Evolutionary conservation across 2,113 vertebrate species (phyloP), one percentile per base, ranked within the genome.

Genomic region (Apodemus sylvaticus): DNA sequence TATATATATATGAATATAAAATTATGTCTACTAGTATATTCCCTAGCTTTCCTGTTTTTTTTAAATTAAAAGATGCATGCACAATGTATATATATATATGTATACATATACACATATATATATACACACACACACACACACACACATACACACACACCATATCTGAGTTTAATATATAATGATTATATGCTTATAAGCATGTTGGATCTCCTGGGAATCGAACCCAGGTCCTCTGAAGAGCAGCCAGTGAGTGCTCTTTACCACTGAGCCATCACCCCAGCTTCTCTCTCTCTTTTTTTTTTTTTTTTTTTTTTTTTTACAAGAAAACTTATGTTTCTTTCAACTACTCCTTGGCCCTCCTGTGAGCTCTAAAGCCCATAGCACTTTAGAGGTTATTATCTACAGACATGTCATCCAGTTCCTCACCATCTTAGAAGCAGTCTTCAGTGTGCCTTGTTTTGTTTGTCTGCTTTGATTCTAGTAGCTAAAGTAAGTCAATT

Each of bases 381-480:
- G 76, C 19, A 85, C 68, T 66, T 73, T 24, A 89, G 12, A 93
- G 60, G 29, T 89, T 93, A n/a, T 9, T 77, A 26, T 93, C 60
- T 86, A 24, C 22, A 89, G 34, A 93, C 16, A 45, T 66, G 48
- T 86, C 5, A 13, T 85, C 39, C 93, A 62, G 70, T 64, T 12
- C 36, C 34, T 58, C 22, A 16, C 51, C 4, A 6, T 81, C 5
- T 76, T 91, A 68, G 68, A 71, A 86, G 53, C 36, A 62, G 55
- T 70, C 20, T 83, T 90, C 71, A 39, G 34, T 85, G 34, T 58
- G 53, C 66, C 39, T 90, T 93, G 20, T 42, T 95, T 93, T 85
- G 29, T 95, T 76, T 90, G 16, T 34, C 42, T 86, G 71, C 66
- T 97, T 85, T 95, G 83, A 81, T 86, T 94, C 77, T 11, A 92